These are phyloP conservation scores for Heterotilapia buettikoferi DNA, from an alignment of 2,113 vertebrate species.

Conservation along the genomic window DNA sequence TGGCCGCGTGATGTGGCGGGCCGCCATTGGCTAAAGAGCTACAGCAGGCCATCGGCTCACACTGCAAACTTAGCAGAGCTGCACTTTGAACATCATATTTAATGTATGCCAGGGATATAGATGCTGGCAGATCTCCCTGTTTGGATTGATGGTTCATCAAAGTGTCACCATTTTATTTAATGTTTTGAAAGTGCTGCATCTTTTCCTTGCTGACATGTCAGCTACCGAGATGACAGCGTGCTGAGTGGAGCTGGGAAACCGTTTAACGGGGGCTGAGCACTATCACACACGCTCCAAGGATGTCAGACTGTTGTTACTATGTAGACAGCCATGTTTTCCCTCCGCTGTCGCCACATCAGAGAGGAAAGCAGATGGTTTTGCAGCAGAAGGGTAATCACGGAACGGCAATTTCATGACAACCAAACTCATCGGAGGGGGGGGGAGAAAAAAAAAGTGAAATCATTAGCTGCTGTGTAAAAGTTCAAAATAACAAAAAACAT, in stretches of 20 bases:
- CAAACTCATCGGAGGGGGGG: rapidly evolving
- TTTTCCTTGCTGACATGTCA: neutral
- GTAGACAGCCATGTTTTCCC: neutral
- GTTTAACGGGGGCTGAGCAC: neutral
- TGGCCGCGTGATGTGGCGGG: neutral
- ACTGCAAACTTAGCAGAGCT: neutral
- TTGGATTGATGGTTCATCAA: neutral
- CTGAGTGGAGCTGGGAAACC: neutral
- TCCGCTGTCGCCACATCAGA: neutral
- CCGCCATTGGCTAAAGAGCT: neutral
- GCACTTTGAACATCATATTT: neutral
- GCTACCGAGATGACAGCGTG: neutral
- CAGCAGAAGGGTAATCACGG: neutral
- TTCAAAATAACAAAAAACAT: neutral
- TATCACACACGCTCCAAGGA: neutral
- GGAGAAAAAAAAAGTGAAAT: rapidly evolving
- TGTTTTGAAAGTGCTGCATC: rapidly evolving
- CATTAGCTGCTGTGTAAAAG: neutral
- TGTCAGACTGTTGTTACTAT: neutral
- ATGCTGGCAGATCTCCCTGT: neutral
- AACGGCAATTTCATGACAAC: neutral
- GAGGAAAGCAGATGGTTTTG: neutral
- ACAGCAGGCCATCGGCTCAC: neutral
- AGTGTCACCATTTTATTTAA: neutral
- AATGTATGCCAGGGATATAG: neutral